Base-by-base conservation (phyloP, 2,888 invertebrate species). In the Eristalinus aeneus region DNA sequence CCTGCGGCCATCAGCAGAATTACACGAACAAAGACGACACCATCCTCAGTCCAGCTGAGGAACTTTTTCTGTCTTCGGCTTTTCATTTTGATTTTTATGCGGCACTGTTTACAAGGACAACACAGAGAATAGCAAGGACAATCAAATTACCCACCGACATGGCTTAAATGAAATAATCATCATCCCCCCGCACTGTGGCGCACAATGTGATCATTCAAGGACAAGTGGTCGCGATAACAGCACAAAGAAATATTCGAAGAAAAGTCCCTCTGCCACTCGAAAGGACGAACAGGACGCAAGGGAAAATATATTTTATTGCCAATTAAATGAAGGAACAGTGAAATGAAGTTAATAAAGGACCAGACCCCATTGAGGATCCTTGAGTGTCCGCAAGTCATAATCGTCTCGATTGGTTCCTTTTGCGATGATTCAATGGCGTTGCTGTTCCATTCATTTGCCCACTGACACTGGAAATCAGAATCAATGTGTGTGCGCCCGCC, bases 31-130 rank as follows among this genome's bases (percentile, higher is more conserved):
- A 60, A 54, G 60, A 67, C 71, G 46, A 54, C 34, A 23, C 39
- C 72, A 67, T n/a, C 16, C 22, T 67, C 31, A 53, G 54, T 60
- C 77, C 54, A 27, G 22, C 8, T 32, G 8, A 8, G 16, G 27
- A 27, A 27, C 2, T 27, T 27, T 32, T 64, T 27, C 27, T 23
- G 31, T 31, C 12, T 32, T 34, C 56, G 12, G 76, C 34, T 75
- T 83, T 78, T 85, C 54, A 54, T 80, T 77, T 76, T 64, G 56
- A 80, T 85, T 68, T 73, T 64, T 76, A 79, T 80, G 58, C 23
- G 11, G 12, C 56, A 60, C 72, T 39, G 65, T 60, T 79, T 64
- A 79, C 85, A 81, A 73, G 85, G 73, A 76, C 71, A 76, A 61
- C 56, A 69, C 63, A 83, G 69, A 68, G 56, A 56, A 58, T 72